A percentile compares a stretch with the other conserved stretches of the same genome.
These are phyloP conservation scores for Darevskia nairensis DNA, from an alignment of 2,797 vertebrate species.

Conservation along the genomic window DNA sequence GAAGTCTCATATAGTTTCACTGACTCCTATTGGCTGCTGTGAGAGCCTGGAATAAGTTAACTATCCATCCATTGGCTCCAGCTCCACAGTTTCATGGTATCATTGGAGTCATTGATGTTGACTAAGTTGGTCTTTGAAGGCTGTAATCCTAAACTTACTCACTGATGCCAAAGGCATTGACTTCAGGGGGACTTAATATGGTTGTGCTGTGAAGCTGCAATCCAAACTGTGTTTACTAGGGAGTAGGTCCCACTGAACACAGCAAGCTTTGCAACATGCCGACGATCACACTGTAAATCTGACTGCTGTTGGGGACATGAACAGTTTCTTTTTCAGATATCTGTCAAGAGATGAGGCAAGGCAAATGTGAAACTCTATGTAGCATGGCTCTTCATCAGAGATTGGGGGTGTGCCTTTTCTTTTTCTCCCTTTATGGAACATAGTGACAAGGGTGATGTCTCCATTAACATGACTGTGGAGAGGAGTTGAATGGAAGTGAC, in stretches of 20 bases:
- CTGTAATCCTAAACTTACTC: neutral
- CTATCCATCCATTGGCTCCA: conserved; percentile 75
- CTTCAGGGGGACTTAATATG: conserved; percentile 32
- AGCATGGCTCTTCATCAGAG: neutral
- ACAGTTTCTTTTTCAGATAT: conserved; percentile 57
- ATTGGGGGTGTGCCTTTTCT: neutral
- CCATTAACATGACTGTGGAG: too few species aligned
- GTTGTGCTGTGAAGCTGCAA: conserved; percentile 25
- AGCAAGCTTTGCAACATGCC: neutral
- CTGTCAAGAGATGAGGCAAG: conserved; percentile 46
- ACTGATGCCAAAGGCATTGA: neutral
- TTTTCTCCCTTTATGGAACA: neutral
- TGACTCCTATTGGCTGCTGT: conserved; percentile 67
- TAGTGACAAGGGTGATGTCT: too few species aligned
- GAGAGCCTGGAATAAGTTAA: conserved; percentile 77
- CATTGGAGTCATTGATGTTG: conserved; percentile 39
- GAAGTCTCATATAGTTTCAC: conserved; percentile 66
- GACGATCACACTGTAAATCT: conserved; percentile 33
- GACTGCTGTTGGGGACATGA: conserved; percentile 61
- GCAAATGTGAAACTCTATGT: neutral
- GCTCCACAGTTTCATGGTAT: conserved; percentile 75
- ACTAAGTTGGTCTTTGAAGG: conserved; percentile 3
- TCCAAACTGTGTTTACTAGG: neutral
- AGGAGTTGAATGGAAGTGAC: too few species aligned
- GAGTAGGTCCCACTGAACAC: neutral